These are phyloP conservation scores for Leguminivora glycinivorella DNA, from an alignment of 1,140 invertebrate species.

Conservation along the genomic window DNA sequence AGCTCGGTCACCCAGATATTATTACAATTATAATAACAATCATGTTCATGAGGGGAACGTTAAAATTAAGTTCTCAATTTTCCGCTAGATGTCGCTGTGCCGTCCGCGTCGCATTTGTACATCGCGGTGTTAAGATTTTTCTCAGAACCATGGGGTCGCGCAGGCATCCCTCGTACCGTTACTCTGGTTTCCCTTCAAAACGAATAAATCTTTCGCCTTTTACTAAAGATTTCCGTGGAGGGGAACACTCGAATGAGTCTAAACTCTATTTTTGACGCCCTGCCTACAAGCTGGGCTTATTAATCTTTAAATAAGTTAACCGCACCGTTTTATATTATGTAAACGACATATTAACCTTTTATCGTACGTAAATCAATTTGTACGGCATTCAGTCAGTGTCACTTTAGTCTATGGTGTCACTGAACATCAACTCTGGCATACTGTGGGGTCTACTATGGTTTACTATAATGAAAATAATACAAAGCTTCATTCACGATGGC, in stretches of 20 bases:
- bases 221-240: slow-evolving; percentile 13
- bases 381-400: no score
- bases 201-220: slow-evolving; percentile 15
- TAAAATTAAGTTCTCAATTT: neutral
- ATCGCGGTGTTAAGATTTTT: slow-evolving; percentile 8
- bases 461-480: no score
- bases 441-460: no score
- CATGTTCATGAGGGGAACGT: neutral
- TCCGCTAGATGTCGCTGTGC: neutral
- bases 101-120: neutral
- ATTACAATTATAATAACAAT: no score
- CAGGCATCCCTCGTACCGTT: neutral
- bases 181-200: slow-evolving; percentile 12
- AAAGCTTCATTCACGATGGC: no score
- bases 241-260: slow-evolving; percentile 9
- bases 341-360: no score
- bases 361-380: no score
- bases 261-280: slow-evolving; percentile 3
- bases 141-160: neutral
- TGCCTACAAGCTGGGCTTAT: neutral
- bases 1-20: no score
- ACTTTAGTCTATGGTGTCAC: no score
- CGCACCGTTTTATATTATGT: no score
- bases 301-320: neutral
- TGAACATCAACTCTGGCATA: no score